Evolutionary conservation across 37 sponge, comb jelly and placozoan species (phyloP).

Genomic region (Hormiphora californensis): DNA sequence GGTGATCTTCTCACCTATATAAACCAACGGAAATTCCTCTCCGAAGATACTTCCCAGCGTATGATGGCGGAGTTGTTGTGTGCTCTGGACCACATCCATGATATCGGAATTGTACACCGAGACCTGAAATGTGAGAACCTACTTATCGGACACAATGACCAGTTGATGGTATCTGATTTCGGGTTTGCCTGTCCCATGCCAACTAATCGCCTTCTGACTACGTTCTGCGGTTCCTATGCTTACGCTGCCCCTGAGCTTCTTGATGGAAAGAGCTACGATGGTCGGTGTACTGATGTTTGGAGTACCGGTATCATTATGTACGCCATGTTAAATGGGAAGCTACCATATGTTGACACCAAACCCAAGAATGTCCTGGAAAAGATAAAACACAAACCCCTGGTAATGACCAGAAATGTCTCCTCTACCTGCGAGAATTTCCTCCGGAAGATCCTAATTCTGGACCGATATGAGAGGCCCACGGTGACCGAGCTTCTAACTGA

Average conservation of each 20-base stretch:
- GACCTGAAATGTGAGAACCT: conserved; percentile 96
- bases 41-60: conserved; percentile 50
- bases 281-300: conserved; percentile 78
- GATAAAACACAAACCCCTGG: conserved; percentile 53
- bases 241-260: conserved; percentile 93
- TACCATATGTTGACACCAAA: conserved; percentile 81
- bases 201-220: conserved; percentile 56
- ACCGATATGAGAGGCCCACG: not conserved
- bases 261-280: conserved; percentile 76
- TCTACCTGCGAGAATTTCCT: conserved; percentile 33
- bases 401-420: conserved; percentile 55
- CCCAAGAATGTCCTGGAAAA: conserved; percentile 67
- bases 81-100: conserved; percentile 55
- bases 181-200: conserved; percentile 67
- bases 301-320: conserved; percentile 86
- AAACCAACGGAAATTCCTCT: conserved; percentile 51
- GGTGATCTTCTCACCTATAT: conserved; percentile 55
- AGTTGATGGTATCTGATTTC: conserved; percentile 76
- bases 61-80: conserved; percentile 42
- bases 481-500: not conserved
- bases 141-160: conserved; percentile 60
- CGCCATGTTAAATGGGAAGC: conserved; percentile 79
- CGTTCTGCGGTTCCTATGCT: conserved; percentile 91
- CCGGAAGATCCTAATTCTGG: not conserved
- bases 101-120: conserved; percentile 56